phyloP scores from a whole-genome alignment of 2,888 invertebrate genomes.

The Drosophila acutilabella region DNA sequence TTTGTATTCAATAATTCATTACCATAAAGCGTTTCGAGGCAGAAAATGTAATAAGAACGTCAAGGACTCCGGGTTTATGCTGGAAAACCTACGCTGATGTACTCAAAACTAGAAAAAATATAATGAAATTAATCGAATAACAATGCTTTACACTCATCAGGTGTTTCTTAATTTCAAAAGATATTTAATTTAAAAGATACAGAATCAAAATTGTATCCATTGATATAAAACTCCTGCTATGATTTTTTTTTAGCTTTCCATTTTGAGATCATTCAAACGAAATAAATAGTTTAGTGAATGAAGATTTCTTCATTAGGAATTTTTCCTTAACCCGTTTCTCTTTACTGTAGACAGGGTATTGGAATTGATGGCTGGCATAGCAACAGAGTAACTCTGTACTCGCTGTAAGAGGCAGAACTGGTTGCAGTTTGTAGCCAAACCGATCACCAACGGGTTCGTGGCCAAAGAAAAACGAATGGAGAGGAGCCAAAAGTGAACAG shows the following conservation, averaged over 20 bases:
- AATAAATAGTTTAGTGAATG: not conserved
- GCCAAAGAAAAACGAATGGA: slow-evolving; percentile 11
- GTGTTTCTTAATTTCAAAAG: too few species aligned
- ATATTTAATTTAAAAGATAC: too few species aligned
- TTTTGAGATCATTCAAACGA: not conserved
- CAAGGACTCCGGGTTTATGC: not conserved
- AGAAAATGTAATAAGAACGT: not conserved
- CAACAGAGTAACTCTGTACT: slow-evolving; percentile 15
- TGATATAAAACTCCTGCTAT: not conserved
- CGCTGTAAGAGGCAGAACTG: slow-evolving; percentile 15
- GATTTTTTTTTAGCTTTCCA: not conserved
- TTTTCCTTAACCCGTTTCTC: not conserved
- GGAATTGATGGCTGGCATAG: slow-evolving; percentile 1
- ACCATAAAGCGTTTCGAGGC: not conserved
- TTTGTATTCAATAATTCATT: not conserved
- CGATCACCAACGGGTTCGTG: slow-evolving; percentile 33
- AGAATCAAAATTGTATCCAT: too few species aligned
- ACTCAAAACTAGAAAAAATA: too few species aligned
- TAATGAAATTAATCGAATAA: too few species aligned
- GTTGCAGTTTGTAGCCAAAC: slow-evolving; percentile 34
- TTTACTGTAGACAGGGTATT: not conserved
- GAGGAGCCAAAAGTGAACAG: slow-evolving; percentile 37
- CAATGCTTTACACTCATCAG: too few species aligned
- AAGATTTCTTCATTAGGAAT: not conserved
- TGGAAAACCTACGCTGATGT: not conserved